A percentile compares a stretch with the other conserved stretches of the same genome.
Conservation (phyloP, 2,888 invertebrate genomes). For the Drosophila nr. medialis region DNA sequence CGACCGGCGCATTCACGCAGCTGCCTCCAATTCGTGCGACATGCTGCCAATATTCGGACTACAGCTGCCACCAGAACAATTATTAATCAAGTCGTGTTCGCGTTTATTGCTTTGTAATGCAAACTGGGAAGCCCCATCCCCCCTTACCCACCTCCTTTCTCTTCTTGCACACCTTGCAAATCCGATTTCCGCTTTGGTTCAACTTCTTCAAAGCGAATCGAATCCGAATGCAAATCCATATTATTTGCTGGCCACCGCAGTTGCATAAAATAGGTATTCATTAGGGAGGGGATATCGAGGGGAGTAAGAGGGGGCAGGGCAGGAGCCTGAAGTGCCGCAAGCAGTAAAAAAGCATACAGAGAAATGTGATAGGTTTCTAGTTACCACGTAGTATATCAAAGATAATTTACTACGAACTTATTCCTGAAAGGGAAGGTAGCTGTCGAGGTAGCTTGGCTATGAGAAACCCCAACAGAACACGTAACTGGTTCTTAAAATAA, state of each 20-base stretch:
- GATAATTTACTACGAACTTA: not conserved
- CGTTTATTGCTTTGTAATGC: slow-evolving; percentile 19
- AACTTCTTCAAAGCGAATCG: not conserved
- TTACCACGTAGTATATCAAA: not conserved
- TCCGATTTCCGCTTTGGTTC: not conserved
- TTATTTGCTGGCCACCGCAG: slow-evolving; percentile 1
- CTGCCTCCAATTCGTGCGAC: slow-evolving; percentile 14
- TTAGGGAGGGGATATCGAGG: not conserved
- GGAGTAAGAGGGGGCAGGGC: not conserved
- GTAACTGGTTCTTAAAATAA: not conserved
- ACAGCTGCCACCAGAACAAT: slow-evolving; percentile 37
- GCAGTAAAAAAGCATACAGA: not conserved
- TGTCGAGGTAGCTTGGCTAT: not conserved
- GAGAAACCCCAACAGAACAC: not conserved
- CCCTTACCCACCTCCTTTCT: not conserved
- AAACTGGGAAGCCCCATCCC: not conserved
- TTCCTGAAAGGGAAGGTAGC: not conserved
- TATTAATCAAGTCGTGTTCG: slow-evolving; percentile 21
- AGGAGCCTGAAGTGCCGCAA: not conserved
- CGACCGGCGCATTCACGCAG: slow-evolving; percentile 15
- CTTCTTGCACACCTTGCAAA: not conserved
- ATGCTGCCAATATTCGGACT: slow-evolving; percentile 31
- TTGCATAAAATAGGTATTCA: not conserved
- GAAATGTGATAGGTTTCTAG: not conserved
- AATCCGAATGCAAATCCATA: not conserved